These are phyloP conservation scores for Mus caroli DNA, from an alignment of 2,797 vertebrate genomes.

Conservation along the genomic window DNA sequence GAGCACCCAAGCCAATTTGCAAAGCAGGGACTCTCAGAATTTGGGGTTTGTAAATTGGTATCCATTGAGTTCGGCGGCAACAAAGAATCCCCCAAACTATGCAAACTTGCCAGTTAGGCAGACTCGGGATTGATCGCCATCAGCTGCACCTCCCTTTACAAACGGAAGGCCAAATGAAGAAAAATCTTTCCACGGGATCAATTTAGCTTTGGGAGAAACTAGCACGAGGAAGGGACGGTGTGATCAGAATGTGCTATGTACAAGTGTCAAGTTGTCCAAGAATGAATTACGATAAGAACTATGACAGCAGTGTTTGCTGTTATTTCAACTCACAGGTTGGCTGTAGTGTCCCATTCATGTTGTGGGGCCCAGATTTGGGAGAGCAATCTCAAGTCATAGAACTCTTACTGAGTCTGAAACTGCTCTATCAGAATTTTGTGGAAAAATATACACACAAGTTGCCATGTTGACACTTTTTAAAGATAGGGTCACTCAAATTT, in stretches of 20 bases:
- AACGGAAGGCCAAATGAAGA: conserved; percentile 30
- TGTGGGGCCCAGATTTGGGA: not conserved
- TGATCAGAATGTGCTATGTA: not conserved
- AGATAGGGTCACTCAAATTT: not conserved
- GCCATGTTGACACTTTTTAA: not conserved
- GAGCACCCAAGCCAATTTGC: conserved; percentile 66
- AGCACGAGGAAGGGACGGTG: not conserved
- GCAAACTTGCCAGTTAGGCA: not conserved
- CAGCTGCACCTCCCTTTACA: not conserved
- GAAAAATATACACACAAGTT: not conserved
- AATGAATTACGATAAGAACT: not conserved
- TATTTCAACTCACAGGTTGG: not conserved
- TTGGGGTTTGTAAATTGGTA: conserved; percentile 39
- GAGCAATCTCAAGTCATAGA: not conserved
- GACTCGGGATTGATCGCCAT: not conserved
- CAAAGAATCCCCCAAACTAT: not conserved
- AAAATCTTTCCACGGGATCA: not conserved
- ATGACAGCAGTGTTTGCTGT: not conserved
- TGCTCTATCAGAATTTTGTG: not conserved
- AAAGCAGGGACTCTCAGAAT: conserved; percentile 61
- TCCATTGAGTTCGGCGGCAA: not conserved
- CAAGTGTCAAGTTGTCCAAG: not conserved
- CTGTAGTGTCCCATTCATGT: rapidly evolving
- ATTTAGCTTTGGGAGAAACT: not conserved
- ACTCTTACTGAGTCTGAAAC: not conserved